Evolutionary conservation across 2,797 vertebrate species (phyloP), one percentile per base, ranked within the genome.

Genomic region (Cirrhinus mrigala): DNA sequence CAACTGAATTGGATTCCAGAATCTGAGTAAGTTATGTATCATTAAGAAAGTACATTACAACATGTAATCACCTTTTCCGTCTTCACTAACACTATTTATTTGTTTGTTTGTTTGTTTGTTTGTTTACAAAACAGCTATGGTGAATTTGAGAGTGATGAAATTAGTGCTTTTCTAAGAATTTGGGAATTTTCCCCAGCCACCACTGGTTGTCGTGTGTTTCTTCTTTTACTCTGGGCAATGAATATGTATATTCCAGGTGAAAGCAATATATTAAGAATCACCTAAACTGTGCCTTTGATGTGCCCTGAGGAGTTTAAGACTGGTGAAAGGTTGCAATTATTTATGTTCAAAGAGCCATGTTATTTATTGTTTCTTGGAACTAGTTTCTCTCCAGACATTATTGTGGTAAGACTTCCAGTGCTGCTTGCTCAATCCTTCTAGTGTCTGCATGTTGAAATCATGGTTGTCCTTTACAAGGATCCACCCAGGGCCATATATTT

Each of bases 341-440:
- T 64, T 27, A 14, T 79, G 9, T 37, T 66, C 3, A 56, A 66
- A 54, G n/a, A 82, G 50, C 15, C 24, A 29, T 58, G 33, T 27
- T 33, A 7, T 33, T 20, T 75, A 78, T 78, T 78, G 68, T 15
- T 83, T 68, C 48, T 52, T 68, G 22, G 60, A 77, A 68, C 10
- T 54, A 37, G 58, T 74, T 29, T 20, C 5, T 24, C 18, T 62
- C 18, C 24, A 33, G 54, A 73, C 16, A 18, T 6, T 73, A 60
- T 33, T 83, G 70, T 24, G 24, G 54, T 29, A 6, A 82, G 24
- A 74, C 40, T 52, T 48, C 9, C 24, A 60, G n/a, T n/a, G 3
- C 12, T 75, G 68, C 16, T 64, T 83, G 56, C 56, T 37, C 20
- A 83, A 33, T 50, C n/a, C 54, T 9, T 33, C 18, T 73, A 73